Evolutionary conservation across 2,113 vertebrate genomes (phyloP).

Genomic region (Rhagologus leucostigma): DNA sequence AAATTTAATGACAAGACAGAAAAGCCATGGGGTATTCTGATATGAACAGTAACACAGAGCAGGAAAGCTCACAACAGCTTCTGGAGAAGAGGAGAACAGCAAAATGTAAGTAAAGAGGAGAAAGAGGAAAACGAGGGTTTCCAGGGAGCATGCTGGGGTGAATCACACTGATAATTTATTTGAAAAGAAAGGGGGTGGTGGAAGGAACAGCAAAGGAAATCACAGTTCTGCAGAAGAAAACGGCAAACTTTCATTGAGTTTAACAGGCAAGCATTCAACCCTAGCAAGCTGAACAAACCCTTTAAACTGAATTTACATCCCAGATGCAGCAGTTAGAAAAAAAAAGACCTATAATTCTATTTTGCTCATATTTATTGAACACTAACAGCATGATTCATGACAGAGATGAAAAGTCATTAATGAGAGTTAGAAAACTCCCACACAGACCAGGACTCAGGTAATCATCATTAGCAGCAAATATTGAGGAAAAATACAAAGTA

Average conservation of each 20-base stretch:
- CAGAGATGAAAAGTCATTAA: background rate
- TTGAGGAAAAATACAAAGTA: background rate
- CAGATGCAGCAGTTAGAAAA: background rate
- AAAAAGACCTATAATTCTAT: background rate
- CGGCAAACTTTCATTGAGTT: background rate
- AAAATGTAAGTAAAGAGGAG: background rate
- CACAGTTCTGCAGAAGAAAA: background rate
- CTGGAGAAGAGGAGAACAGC: background rate
- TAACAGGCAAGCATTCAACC: background rate
- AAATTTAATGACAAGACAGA: background rate
- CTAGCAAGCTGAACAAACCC: background rate
- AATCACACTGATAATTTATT: conserved; percentile 6
- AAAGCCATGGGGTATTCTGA: background rate
- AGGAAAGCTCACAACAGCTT: background rate
- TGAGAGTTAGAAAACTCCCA: background rate
- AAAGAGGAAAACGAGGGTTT: background rate
- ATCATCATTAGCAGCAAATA: conserved; percentile 11
- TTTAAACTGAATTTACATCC: background rate
- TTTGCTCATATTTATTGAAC: background rate
- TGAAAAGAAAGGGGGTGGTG: background rate
- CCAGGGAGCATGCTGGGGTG: background rate
- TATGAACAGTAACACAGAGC: background rate
- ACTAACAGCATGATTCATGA: background rate
- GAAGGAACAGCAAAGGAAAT: background rate
- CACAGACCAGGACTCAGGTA: background rate